A percentile compares a stretch with the other conserved stretches of the same genome.
Conservation (phyloP, 2,888 invertebrate genomes). For the Chironomus tentans region DNA sequence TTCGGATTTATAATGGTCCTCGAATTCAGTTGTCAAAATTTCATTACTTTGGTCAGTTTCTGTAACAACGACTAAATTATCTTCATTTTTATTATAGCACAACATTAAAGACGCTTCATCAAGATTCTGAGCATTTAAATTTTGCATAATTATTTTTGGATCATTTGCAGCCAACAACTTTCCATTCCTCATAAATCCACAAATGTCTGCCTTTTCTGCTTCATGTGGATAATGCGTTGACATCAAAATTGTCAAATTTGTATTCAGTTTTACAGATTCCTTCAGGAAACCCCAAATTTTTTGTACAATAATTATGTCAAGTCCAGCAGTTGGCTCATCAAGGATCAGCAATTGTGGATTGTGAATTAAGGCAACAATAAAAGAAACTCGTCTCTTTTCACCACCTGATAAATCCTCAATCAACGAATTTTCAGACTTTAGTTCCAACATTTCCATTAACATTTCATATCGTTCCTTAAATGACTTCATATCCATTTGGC, state of each 20-base stretch:
- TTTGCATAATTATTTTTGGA: conserved; percentile 59
- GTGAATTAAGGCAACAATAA: conserved; percentile 81
- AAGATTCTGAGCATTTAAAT: conserved; percentile 61
- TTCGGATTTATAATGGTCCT: too few relatives aligned
- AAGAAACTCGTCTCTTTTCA: conserved; percentile 79
- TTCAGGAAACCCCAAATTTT: conserved; percentile 84
- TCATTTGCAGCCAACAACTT: conserved; percentile 76
- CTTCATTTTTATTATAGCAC: not conserved
- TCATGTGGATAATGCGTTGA: conserved; percentile 95
- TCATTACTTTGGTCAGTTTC: conserved; percentile 42
- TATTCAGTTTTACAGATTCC: conserved; percentile 56
- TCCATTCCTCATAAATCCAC: conserved; percentile 78
- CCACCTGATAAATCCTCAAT: conserved; percentile 76
- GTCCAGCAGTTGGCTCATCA: conserved; percentile 88
- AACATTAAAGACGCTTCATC: conserved; percentile 78
- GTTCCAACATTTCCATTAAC: conserved; percentile 60
- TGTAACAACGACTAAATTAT: too few relatives aligned
- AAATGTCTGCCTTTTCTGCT: conserved; percentile 79
- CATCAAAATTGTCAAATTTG: conserved; percentile 69
- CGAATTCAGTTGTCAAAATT: conserved; percentile 43
- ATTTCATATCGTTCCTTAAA: conserved; percentile 58
- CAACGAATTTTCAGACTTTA: conserved; percentile 58
- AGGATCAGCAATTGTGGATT: conserved; percentile 80
- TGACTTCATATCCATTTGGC: conserved; percentile 57
- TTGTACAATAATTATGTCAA: conserved; percentile 80